These are phyloP conservation scores for Ips nitidus DNA, from an alignment of 1,140 invertebrate genomes.

Conservation along the genomic window DNA sequence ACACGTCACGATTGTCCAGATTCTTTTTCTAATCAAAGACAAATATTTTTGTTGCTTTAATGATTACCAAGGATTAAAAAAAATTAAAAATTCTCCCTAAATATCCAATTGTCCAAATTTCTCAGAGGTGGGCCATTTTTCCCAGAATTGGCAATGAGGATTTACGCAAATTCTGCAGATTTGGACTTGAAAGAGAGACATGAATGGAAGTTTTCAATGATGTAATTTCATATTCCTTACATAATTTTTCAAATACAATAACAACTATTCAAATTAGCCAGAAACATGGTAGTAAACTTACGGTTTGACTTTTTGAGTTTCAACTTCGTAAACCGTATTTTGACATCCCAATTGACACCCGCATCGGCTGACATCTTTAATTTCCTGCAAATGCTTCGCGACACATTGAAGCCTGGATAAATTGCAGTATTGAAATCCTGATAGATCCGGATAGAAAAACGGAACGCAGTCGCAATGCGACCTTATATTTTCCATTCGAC, in stretches of 20 bases:
- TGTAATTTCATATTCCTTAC: background rate
- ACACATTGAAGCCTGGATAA: conserved; percentile 62
- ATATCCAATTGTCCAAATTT: too few relatives aligned
- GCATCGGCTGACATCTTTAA: conserved; percentile 62
- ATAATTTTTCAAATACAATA: too few relatives aligned
- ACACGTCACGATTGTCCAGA: too few relatives aligned
- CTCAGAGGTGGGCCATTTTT: too few relatives aligned
- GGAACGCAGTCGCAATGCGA: conserved; percentile 67
- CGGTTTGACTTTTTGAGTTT: conserved; percentile 7
- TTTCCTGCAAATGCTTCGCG: conserved; percentile 56
- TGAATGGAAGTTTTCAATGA: background rate
- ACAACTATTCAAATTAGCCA: too few relatives aligned
- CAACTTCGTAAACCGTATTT: conserved; percentile 68
- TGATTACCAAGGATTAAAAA: too few relatives aligned
- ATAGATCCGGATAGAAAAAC: conserved; percentile 60
- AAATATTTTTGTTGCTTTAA: too few relatives aligned
- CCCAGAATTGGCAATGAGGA: too few relatives aligned
- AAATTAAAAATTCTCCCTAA: too few relatives aligned
- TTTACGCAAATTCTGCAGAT: too few relatives aligned
- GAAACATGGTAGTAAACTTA: background rate
- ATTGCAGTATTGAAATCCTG: conserved; percentile 59
- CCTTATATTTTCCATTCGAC: conserved; percentile 63
- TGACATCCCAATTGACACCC: conserved; percentile 67
- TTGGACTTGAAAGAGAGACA: too few relatives aligned
- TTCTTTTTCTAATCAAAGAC: too few relatives aligned